phyloP scores from a whole-genome alignment of 1,140 invertebrate genomes.

The Drosophila lacertosa region DNA sequence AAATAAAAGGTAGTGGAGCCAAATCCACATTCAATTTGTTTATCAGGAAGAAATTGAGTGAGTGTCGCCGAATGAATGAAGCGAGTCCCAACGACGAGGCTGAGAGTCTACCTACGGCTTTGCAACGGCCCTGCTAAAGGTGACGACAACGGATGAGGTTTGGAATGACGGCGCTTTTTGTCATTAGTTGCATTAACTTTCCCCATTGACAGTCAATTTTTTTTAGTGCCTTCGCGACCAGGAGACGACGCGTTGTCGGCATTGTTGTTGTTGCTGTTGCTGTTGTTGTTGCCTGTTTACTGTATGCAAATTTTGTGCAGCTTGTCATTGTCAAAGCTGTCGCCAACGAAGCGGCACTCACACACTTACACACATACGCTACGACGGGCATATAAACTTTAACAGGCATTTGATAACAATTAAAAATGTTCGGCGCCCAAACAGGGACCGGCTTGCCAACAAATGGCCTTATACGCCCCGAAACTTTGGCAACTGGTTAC shows the following conservation, averaged over 20 bases:
- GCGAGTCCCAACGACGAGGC: constrained; percentile 24
- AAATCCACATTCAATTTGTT: constrained; percentile 79
- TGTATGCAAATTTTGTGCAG: constrained; percentile 63
- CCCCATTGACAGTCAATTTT: constrained; percentile 74
- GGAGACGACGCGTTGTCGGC: not conserved
- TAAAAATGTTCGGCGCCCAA: not conserved
- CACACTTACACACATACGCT: not conserved
- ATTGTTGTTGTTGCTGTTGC: constrained; percentile 24
- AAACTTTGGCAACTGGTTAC: not conserved
- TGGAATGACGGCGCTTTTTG: constrained; percentile 51
- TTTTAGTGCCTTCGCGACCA: constrained; percentile 43
- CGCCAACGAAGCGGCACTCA: constrained; percentile 7
- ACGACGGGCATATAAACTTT: constrained; percentile 9
- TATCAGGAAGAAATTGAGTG: constrained; percentile 79
- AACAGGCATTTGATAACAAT: constrained; percentile 4
- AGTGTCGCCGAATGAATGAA: constrained; percentile 79
- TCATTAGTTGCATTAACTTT: constrained; percentile 81
- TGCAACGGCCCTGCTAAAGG: constrained; percentile 4
- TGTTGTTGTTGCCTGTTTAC: constrained; percentile 43
- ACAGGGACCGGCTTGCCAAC: not conserved
- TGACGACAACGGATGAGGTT: constrained; percentile 14
- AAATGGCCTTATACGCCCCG: not conserved
- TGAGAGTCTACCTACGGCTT: too few species aligned
- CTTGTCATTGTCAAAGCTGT: constrained; percentile 56
- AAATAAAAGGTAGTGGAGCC: too few species aligned